These are phyloP conservation scores for Whitmania pigra DNA, from an alignment of 1,140 invertebrate genomes.

Conservation along the genomic window DNA sequence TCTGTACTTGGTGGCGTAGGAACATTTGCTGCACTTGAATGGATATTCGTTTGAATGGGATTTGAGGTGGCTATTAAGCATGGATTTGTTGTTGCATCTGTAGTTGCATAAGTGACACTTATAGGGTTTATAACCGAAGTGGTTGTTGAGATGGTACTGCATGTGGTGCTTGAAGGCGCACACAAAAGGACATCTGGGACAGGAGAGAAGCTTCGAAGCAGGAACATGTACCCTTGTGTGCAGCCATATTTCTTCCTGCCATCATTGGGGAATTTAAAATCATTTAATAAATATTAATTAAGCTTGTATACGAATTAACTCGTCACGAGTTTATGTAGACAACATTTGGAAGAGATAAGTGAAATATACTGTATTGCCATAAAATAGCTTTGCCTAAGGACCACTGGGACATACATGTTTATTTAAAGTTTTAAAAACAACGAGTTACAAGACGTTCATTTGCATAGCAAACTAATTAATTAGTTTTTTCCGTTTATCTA, in stretches of 20 bases:
- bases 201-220: slow-evolving; percentile 49
- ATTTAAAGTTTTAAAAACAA: too few species aligned
- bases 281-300: too few species aligned
- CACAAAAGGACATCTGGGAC: slow-evolving; percentile 84
- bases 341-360: too few species aligned
- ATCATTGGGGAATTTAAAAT: too few species aligned
- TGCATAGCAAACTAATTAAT: too few species aligned
- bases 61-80: slow-evolving; percentile 96
- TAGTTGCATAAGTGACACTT: slow-evolving; percentile 64
- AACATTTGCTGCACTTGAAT: slow-evolving; percentile 11
- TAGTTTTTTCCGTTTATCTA: too few species aligned
- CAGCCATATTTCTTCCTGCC: slow-evolving; percentile 17
- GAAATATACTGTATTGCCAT: too few species aligned
- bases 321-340: too few species aligned
- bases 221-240: slow-evolving; percentile 17
- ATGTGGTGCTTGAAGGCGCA: slow-evolving; percentile 97
- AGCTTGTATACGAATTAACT: too few species aligned
- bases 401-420: too few species aligned
- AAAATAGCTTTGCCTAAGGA: too few species aligned
- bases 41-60: slow-evolving; percentile 52
- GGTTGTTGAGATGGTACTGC: slow-evolving; percentile 75
- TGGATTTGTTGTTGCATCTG: slow-evolving; percentile 90
- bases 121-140: slow-evolving; percentile 88
- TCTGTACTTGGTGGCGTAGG: slow-evolving; percentile 16
- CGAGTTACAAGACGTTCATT: too few species aligned